Percentiles rank a stretch among this genome's conserved stretches.
Evolutionary conservation across 2,888 invertebrate species (phyloP).

Genomic region (Eilema sororculum): DNA sequence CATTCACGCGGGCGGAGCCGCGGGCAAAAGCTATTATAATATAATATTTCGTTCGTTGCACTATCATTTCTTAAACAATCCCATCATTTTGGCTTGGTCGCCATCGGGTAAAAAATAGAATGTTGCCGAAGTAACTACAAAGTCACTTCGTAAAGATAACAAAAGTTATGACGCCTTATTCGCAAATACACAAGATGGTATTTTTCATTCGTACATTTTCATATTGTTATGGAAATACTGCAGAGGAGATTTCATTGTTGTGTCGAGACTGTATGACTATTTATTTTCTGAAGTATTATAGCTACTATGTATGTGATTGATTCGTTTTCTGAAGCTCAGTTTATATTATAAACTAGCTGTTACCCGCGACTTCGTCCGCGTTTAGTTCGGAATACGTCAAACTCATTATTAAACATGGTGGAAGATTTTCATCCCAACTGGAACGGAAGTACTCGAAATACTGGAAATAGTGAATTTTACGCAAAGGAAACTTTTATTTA

Average conservation of each 20-base stretch:
- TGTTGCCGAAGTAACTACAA: background rate
- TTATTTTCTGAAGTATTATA: constrained; percentile 9
- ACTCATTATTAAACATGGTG: too few species aligned
- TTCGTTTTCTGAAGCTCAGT: background rate
- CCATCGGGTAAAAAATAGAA: background rate
- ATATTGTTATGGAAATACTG: constrained; percentile 22
- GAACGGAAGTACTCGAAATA: too few species aligned
- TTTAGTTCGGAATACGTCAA: too few species aligned
- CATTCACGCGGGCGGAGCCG: too few species aligned
- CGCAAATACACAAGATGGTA: background rate
- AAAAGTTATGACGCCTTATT: constrained; percentile 21
- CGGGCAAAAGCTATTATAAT: too few species aligned
- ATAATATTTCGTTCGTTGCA: background rate
- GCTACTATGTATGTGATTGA: background rate
- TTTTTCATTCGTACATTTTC: constrained; percentile 18
- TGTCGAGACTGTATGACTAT: background rate
- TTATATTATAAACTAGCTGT: background rate
- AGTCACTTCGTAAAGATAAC: constrained; percentile 9
- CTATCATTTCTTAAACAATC: background rate
- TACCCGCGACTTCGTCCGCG: too few species aligned
- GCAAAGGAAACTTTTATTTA: too few species aligned
- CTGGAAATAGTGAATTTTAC: too few species aligned
- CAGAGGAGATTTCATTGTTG: constrained; percentile 18
- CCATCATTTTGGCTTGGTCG: background rate
- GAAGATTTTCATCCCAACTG: too few species aligned